Conservation (phyloP, 2,113 vertebrate species). For the Lamprotornis superbus region DNA sequence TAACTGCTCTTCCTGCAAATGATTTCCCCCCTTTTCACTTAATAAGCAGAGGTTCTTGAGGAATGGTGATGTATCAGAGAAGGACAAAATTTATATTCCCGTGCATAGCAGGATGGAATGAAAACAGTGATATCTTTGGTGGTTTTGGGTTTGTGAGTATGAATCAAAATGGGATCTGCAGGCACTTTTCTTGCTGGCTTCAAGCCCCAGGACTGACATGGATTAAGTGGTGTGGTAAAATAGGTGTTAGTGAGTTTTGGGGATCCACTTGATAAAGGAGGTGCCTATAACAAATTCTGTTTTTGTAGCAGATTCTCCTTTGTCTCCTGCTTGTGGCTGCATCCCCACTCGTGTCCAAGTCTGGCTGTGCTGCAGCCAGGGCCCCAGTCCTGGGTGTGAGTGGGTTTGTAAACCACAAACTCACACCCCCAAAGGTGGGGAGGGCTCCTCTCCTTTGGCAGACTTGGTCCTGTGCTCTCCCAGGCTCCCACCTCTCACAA, state of each 20-base stretch:
- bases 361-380: fast-evolving
- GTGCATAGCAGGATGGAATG: not conserved
- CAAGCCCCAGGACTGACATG: not conserved
- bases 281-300: not conserved
- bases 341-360: fast-evolving
- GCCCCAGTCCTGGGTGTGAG: fast-evolving
- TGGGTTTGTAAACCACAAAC: not conserved
- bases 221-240: fast-evolving
- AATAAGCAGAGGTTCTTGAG: not conserved
- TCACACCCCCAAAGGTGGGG: not conserved
- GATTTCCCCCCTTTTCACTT: not conserved
- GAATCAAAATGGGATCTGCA: not conserved
- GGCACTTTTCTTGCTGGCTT: not conserved
- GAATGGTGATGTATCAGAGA: not conserved
- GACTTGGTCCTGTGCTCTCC: not conserved
- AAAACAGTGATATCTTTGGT: not conserved
- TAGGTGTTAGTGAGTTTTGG: not conserved
- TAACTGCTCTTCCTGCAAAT: not conserved
- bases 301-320: not conserved
- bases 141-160: not conserved
- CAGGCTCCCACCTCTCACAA: fast-evolving
- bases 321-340: not conserved
- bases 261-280: not conserved
- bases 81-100: not conserved
- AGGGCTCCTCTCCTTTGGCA: not conserved